Conservation (phyloP, 1,140 invertebrate species). For the Caenorhabditis inopinata region DNA sequence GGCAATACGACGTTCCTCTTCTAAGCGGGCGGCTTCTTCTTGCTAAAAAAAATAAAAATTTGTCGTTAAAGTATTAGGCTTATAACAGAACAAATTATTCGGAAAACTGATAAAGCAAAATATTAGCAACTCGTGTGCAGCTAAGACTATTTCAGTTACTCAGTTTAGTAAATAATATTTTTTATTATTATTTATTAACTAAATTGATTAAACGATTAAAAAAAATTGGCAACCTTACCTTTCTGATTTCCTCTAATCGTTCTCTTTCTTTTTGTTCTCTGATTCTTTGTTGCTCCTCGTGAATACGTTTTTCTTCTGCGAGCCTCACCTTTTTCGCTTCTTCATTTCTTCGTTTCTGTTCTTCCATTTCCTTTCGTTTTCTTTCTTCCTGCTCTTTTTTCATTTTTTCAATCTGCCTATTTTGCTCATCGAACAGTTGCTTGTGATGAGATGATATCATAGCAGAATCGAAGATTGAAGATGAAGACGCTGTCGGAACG, state of each 20-base stretch:
- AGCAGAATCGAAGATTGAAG: neutral
- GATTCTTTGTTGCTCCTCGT: slow-evolving; percentile 11
- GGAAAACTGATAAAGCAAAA: too few species aligned
- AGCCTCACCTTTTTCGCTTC: slow-evolving; percentile 28
- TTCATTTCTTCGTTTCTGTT: slow-evolving; percentile 10
- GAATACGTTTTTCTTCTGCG: slow-evolving; percentile 14
- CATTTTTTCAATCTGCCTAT: slow-evolving; percentile 36
- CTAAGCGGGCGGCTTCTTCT: neutral
- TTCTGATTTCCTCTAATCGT: neutral
- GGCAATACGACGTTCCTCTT: neutral
- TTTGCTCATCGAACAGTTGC: slow-evolving; percentile 15
- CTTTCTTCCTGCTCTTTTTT: slow-evolving; percentile 37
- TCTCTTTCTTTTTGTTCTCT: slow-evolving; percentile 14
- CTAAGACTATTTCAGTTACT: too few species aligned
- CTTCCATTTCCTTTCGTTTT: slow-evolving; percentile 1
- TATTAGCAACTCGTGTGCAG: too few species aligned
- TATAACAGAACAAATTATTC: too few species aligned
- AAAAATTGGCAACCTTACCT: neutral
- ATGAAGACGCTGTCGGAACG: neutral
- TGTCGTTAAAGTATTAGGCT: too few species aligned
- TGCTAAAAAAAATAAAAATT: neutral
- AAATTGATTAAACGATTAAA: too few species aligned
- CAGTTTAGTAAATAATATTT: too few species aligned
- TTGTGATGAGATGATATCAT: neutral
- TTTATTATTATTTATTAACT: too few species aligned